Conservation (phyloP, 1,140 invertebrate species). For the Drosophila triauraria region DNA sequence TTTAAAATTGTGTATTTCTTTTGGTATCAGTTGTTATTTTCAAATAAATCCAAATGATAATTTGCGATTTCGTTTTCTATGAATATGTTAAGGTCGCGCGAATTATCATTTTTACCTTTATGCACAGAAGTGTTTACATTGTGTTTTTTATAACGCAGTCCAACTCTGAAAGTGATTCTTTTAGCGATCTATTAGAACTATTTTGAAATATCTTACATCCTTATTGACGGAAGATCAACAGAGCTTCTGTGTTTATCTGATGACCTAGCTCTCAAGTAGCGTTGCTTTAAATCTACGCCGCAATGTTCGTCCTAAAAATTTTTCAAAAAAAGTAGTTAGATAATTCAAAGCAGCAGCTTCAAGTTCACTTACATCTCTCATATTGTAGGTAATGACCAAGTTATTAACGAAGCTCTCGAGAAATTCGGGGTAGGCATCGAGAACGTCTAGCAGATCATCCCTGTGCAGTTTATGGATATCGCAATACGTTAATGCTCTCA, state of each 20-base stretch:
- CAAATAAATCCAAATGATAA: slow-evolving; percentile 54
- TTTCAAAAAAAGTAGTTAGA: too few relatives aligned
- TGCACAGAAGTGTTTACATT: slow-evolving; percentile 49
- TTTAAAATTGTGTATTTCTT: slow-evolving; percentile 13
- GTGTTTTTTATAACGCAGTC: slow-evolving; percentile 54
- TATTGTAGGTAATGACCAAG: slow-evolving; percentile 98
- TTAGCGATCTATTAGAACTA: slow-evolving; percentile 1
- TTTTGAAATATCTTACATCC: slow-evolving; percentile 51
- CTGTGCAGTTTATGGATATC: slow-evolving; percentile 99
- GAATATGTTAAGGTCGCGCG: slow-evolving; percentile 53
- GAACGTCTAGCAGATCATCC: slow-evolving; percentile 98
- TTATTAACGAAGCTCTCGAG: slow-evolving; percentile 96
- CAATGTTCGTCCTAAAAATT: slow-evolving; percentile 58
- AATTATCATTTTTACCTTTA: slow-evolving; percentile 52
- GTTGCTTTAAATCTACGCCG: slow-evolving; percentile 75
- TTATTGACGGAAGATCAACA: slow-evolving; percentile 64
- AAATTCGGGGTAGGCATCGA: slow-evolving; percentile 99
- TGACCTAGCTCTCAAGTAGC: slow-evolving; percentile 64
- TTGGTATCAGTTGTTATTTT: slow-evolving; percentile 42
- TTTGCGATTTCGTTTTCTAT: slow-evolving; percentile 61
- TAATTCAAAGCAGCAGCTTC: neutral
- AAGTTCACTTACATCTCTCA: slow-evolving; percentile 93
- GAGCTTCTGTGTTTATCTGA: slow-evolving; percentile 61
- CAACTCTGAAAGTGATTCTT: slow-evolving; percentile 45
- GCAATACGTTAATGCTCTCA: slow-evolving; percentile 99